These are phyloP conservation scores for Caenorhabditis sp. DNA, from an alignment of 2,888 invertebrate genomes.

Conservation along the genomic window DNA sequence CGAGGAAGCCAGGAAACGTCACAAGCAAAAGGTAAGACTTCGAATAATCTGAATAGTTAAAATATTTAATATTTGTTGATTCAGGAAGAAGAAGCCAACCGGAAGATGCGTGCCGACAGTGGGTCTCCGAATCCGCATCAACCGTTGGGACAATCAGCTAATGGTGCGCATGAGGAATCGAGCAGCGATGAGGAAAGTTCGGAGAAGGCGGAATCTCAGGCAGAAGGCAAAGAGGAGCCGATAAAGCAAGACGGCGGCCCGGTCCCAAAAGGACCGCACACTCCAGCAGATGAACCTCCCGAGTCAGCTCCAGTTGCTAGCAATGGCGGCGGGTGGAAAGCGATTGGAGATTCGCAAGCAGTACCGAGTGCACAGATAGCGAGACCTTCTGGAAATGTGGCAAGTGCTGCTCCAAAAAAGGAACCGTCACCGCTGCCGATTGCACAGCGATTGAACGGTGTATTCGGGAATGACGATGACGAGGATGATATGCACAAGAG, in stretches of 20 bases:
- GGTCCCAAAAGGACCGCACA: background rate
- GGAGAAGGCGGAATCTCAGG: conserved; percentile 31
- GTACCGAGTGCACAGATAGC: conserved; percentile 13
- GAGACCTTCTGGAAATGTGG: conserved; percentile 21
- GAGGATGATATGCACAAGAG: conserved; percentile 74
- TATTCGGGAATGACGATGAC: conserved; percentile 79
- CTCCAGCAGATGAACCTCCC: background rate
- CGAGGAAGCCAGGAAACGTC: conserved; percentile 73
- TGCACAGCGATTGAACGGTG: conserved; percentile 68
- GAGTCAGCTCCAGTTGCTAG: background rate
- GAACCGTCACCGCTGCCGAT: conserved; percentile 46
- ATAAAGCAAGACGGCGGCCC: background rate
- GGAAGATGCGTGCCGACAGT: conserved; percentile 71
- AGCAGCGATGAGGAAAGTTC: conserved; percentile 52
- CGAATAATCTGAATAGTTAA: no score
- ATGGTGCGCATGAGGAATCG: conserved; percentile 33
- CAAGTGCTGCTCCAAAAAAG: conserved; percentile 8
- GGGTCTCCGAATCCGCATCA: conserved; percentile 78
- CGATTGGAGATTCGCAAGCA: conserved; percentile 38
- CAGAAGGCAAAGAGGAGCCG: conserved; percentile 19
- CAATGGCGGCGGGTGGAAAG: conserved; percentile 46
- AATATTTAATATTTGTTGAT: conserved; percentile 6
- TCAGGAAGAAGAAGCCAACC: conserved; percentile 75
- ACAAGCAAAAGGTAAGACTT: conserved; percentile 47
- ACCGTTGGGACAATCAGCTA: conserved; percentile 70